These are phyloP conservation scores for Amphipyra tragopoginis DNA, from an alignment of 2,888 invertebrate species.

Conservation along the genomic window DNA sequence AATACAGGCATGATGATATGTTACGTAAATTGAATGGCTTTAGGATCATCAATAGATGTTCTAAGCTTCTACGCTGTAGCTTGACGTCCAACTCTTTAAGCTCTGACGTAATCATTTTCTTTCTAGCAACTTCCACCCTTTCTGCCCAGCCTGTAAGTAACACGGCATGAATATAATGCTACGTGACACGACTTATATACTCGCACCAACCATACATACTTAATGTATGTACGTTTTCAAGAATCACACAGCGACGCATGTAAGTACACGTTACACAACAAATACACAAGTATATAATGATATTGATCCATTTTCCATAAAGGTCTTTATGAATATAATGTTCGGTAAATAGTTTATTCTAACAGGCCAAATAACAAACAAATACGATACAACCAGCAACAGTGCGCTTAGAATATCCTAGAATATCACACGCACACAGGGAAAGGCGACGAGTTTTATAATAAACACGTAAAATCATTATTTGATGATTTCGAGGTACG, in stretches of 20 bases:
- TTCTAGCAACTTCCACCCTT: slow-evolving; percentile 13
- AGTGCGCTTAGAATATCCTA: slow-evolving; percentile 59
- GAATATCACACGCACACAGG: slow-evolving; percentile 48
- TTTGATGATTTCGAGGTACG: slow-evolving; percentile 88
- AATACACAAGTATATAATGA: slow-evolving; percentile 47
- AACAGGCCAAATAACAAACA: slow-evolving; percentile 70
- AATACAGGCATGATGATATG: too few species aligned
- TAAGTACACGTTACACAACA: slow-evolving; percentile 24
- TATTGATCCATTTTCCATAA: slow-evolving; percentile 77
- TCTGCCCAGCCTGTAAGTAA: slow-evolving; percentile 31
- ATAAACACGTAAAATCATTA: slow-evolving; percentile 88
- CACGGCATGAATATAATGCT: slow-evolving; percentile 33
- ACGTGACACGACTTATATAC: slow-evolving; percentile 39
- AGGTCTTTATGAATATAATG: slow-evolving; percentile 76
- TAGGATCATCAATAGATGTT: too few species aligned
- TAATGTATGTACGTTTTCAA: slow-evolving; percentile 33
- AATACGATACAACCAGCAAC: slow-evolving; percentile 52
- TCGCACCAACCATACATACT: slow-evolving; percentile 28
- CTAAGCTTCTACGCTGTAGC: too few species aligned
- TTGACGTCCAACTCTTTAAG: too few species aligned
- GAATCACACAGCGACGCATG: slow-evolving; percentile 41
- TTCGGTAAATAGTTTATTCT: slow-evolving; percentile 79
- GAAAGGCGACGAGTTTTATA: slow-evolving; percentile 78
- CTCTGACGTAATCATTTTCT: not conserved
- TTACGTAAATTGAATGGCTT: too few species aligned